Conservation (phyloP, 2,888 invertebrate species). For the Drosophila kuntzei region DNA sequence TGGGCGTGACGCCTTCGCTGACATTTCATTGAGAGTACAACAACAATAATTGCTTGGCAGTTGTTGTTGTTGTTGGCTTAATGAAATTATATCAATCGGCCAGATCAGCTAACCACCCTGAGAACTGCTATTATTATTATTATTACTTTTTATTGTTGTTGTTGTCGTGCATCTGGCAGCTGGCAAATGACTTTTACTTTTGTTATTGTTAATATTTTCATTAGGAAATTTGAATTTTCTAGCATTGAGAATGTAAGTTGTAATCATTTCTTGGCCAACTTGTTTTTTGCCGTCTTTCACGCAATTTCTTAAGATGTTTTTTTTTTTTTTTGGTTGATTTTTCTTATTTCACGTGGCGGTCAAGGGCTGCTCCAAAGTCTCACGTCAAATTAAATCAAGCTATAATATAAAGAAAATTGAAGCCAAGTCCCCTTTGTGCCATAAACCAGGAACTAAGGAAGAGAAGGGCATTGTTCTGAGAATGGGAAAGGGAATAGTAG, state of each 20-base stretch:
- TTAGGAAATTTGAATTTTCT: slow-evolving; percentile 57
- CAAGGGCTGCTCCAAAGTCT: slow-evolving; percentile 77
- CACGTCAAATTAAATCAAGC: slow-evolving; percentile 85
- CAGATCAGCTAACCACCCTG: slow-evolving; percentile 37
- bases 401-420: slow-evolving; percentile 84
- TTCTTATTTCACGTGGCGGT: slow-evolving; percentile 51
- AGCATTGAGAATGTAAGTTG: slow-evolving; percentile 46
- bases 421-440: slow-evolving; percentile 81
- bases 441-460: slow-evolving; percentile 76
- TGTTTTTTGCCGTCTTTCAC: slow-evolving; percentile 1
- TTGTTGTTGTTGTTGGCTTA: slow-evolving; percentile 36
- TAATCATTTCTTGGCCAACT: slow-evolving; percentile 52
- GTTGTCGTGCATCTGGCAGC: slow-evolving; percentile 60
- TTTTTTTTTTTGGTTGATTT: slow-evolving; percentile 15
- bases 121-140: slow-evolving; percentile 11
- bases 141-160: slow-evolving; percentile 19
- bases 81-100: slow-evolving; percentile 78
- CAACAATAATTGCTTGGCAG: slow-evolving; percentile 48
- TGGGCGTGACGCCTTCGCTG: slow-evolving; percentile 39
- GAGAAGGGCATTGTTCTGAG: slow-evolving; percentile 15
- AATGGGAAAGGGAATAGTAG: slow-evolving; percentile 1
- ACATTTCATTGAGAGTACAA: slow-evolving; percentile 34
- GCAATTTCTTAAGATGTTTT: slow-evolving; percentile 2
- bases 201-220: slow-evolving; percentile 56
- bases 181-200: slow-evolving; percentile 74